phyloP scores from a whole-genome alignment of 2,113 vertebrate species.

The Paracanthobrama guichenoti region DNA sequence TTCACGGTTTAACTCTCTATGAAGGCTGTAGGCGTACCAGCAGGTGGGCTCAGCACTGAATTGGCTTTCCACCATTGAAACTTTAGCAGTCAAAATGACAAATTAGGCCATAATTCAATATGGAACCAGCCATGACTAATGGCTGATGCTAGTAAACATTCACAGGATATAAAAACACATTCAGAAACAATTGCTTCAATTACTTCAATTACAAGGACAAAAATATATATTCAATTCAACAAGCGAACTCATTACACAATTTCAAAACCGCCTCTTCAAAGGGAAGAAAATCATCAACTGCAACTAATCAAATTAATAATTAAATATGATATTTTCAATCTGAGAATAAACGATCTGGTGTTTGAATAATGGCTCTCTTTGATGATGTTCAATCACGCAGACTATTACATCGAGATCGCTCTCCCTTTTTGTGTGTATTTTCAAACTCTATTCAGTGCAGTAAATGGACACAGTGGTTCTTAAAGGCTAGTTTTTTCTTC shows the following conservation, averaged over 20 bases:
- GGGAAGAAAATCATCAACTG: neutral
- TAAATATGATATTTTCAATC: slow-evolving; percentile 29
- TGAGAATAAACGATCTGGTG: slow-evolving; percentile 28
- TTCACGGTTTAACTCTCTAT: neutral
- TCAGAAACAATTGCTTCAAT: slow-evolving; percentile 15
- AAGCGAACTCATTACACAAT: neutral
- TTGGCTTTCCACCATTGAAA: slow-evolving; percentile 14
- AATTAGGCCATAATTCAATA: slow-evolving; percentile 35
- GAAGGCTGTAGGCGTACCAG: slow-evolving; percentile 29
- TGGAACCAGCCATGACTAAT: slow-evolving; percentile 30
- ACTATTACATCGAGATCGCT: slow-evolving; percentile 13
- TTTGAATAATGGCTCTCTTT: slow-evolving; percentile 22
- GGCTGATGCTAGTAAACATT: neutral
- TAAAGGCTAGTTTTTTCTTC: neutral
- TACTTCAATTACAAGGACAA: neutral
- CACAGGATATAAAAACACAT: neutral
- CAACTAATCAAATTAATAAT: slow-evolving; percentile 38
- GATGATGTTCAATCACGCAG: slow-evolving; percentile 34
- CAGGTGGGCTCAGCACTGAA: slow-evolving; percentile 27
- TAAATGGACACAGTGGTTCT: slow-evolving; percentile 6
- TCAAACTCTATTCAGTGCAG: slow-evolving; percentile 4
- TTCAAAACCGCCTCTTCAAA: slow-evolving; percentile 39
- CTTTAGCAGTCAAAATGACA: slow-evolving; percentile 33
- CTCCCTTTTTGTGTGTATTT: slow-evolving; percentile 1
- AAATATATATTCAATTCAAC: neutral